Evolutionary conservation across 2,113 vertebrate species (phyloP).

Genomic region (Gracilinanus agilis): DNA sequence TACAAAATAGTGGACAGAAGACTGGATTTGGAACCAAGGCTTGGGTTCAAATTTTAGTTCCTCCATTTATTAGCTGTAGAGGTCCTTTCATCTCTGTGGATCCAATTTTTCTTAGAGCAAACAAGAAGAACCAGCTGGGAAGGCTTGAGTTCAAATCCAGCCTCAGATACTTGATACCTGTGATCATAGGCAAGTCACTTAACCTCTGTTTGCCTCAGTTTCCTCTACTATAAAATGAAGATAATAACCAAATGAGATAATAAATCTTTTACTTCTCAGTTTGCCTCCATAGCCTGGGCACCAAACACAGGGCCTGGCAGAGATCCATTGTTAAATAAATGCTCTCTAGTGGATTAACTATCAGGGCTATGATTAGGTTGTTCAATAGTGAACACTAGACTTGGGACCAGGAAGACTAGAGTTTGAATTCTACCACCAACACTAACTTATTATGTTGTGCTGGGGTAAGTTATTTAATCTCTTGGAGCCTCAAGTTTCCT

Average conservation of each 20-base stretch:
- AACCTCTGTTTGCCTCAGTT: background rate
- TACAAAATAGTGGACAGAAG: background rate
- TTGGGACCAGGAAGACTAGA: too few species aligned
- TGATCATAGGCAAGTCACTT: background rate
- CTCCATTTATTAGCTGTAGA: background rate
- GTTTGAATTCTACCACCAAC: too few species aligned
- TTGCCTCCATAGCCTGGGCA: too few species aligned
- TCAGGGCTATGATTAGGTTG: too few species aligned
- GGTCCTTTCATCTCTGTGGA: background rate
- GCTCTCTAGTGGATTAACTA: too few species aligned
- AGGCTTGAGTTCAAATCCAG: background rate
- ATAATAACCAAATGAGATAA: background rate
- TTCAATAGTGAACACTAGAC: too few species aligned
- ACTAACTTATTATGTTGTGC: too few species aligned
- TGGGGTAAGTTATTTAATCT: background rate
- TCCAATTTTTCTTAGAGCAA: background rate
- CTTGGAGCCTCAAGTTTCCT: background rate
- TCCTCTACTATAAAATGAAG: background rate
- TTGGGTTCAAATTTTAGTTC: background rate
- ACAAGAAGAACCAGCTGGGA: background rate
- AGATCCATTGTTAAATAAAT: too few species aligned
- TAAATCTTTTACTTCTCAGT: background rate
- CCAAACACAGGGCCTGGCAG: too few species aligned
- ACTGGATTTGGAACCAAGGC: background rate
- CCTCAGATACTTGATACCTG: background rate